These are phyloP conservation scores for Agrotis exclamationis DNA, from an alignment of 2,888 invertebrate genomes.

Conservation along the genomic window DNA sequence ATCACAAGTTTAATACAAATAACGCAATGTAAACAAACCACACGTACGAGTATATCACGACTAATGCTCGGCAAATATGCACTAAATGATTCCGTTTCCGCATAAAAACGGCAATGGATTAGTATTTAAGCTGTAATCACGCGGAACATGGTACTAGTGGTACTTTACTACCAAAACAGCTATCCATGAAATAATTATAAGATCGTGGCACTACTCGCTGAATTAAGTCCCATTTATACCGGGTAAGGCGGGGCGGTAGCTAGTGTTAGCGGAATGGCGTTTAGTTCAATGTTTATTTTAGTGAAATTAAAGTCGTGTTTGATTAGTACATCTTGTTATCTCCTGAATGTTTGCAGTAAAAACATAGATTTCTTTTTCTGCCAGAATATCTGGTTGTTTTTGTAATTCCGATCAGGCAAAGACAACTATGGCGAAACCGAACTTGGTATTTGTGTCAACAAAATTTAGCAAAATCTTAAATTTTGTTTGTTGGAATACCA, in stretches of 20 bases:
- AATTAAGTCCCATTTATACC: constrained; percentile 61
- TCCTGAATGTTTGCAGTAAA: no score
- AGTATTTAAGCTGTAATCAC: constrained; percentile 49
- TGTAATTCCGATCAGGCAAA: no score
- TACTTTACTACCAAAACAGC: constrained; percentile 49
- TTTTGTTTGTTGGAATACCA: no score
- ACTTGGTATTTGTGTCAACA: no score
- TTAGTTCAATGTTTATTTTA: neutral
- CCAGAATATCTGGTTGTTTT: no score
- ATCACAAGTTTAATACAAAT: constrained; percentile 13
- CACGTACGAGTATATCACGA: constrained; percentile 4
- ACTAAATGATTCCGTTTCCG: constrained; percentile 36
- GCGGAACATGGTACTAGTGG: constrained; percentile 19
- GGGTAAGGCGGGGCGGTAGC: constrained; percentile 26
- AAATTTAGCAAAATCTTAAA: no score
- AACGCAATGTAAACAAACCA: constrained; percentile 20
- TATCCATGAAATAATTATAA: constrained; percentile 65
- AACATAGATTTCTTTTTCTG: no score
- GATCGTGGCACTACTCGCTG: constrained; percentile 52
- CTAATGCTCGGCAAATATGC: constrained; percentile 31
- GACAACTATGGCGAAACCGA: no score
- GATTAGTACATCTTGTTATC: no score
- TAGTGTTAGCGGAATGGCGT: constrained; percentile 6
- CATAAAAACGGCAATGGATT: constrained; percentile 56
- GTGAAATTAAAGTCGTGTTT: no score